Conservation (phyloP, 2,113 vertebrate species). For the Tenrec ecaudatus region DNA sequence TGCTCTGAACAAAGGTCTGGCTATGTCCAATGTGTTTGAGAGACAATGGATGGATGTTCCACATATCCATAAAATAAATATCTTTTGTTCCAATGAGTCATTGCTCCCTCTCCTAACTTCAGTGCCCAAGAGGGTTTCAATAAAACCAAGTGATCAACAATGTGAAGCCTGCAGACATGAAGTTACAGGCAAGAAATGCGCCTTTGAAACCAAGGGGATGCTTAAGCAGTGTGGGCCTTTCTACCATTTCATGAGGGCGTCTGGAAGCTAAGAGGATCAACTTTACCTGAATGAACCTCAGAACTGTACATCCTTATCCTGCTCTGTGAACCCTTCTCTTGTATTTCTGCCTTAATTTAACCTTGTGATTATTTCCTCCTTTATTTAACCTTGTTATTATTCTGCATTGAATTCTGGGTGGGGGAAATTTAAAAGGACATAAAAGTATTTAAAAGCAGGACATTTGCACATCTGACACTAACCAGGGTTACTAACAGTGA, state of each 20-base stretch:
- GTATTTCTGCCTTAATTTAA: too few species aligned
- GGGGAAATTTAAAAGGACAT: constrained; percentile 31
- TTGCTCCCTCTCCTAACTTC: neutral
- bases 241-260: neutral
- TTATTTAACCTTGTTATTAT: neutral
- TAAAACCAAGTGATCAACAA: neutral
- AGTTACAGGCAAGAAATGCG: neutral
- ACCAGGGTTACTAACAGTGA: neutral
- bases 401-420: neutral
- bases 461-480: constrained; percentile 30
- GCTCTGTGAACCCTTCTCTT: neutral
- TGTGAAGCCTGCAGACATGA: neutral
- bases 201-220: neutral
- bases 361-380: neutral
- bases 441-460: neutral
- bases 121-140: neutral
- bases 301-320: neutral
- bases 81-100: neutral
- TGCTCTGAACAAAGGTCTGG: neutral
- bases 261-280: neutral
- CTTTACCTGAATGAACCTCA: neutral
- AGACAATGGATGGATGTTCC: neutral
- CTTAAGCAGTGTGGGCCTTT: neutral
- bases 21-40: neutral
- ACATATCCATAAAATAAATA: neutral